A percentile compares a stretch with the other conserved stretches of the same genome.
phyloP scores from a whole-genome alignment of 2,888 invertebrate species.

The Glaucopsyche alexis region DNA sequence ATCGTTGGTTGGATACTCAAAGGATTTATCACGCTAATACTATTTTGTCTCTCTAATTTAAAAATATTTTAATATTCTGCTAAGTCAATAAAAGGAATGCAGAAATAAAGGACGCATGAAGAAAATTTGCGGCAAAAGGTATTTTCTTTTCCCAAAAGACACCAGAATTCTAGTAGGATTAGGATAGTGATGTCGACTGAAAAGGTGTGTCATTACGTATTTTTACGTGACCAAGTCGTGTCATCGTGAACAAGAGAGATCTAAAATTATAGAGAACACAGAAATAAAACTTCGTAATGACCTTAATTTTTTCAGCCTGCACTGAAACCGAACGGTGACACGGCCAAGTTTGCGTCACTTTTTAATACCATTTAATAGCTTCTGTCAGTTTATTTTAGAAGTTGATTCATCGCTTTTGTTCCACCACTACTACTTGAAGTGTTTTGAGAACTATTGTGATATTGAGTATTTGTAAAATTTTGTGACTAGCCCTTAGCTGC shows the following conservation, averaged over 20 bases:
- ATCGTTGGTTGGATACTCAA: too few relatives aligned
- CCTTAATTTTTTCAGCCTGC: conserved; percentile 11
- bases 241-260: not conserved
- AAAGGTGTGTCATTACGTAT: too few relatives aligned
- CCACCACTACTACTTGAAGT: not conserved
- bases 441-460: not conserved
- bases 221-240: too few relatives aligned
- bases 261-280: conserved; percentile 1
- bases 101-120: too few relatives aligned
- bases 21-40: not conserved
- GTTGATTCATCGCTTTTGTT: conserved; percentile 22
- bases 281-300: conserved; percentile 7
- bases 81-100: too few relatives aligned
- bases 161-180: too few relatives aligned
- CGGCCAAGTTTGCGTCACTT: conserved; percentile 25
- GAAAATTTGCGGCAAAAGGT: too few relatives aligned
- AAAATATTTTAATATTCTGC: not conserved
- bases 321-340: not conserved
- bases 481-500: too few relatives aligned
- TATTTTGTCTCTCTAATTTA: not conserved
- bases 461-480: not conserved
- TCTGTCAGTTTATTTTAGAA: conserved; percentile 24
- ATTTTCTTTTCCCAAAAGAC: too few relatives aligned
- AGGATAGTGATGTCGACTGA: too few relatives aligned
- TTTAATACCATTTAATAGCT: conserved; percentile 21